A percentile compares a stretch with the other conserved stretches of the same genome.
Evolutionary conservation across 2,888 invertebrate species (phyloP).

Genomic region (Poecilus cupreus): DNA sequence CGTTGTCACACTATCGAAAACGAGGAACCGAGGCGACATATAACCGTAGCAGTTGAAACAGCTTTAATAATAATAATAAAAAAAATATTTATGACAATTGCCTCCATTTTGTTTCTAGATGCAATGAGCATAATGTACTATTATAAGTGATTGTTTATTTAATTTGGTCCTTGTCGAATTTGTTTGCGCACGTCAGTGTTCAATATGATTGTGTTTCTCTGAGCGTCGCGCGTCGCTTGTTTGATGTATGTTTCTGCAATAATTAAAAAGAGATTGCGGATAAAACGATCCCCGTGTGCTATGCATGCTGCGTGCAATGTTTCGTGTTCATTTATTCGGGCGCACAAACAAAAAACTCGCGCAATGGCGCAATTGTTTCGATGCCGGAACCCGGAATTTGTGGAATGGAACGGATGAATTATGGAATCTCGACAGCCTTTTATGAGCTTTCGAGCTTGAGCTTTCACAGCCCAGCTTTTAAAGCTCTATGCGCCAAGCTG

Average conservation of each 20-base stretch:
- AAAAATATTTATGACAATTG: too few species aligned
- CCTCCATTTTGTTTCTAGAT: too few species aligned
- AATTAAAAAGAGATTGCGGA: slow-evolving; percentile 65
- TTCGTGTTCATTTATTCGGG: slow-evolving; percentile 16
- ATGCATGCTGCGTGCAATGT: too few species aligned
- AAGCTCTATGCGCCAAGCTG: not conserved
- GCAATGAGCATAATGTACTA: too few species aligned
- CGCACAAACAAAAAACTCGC: slow-evolving; percentile 1
- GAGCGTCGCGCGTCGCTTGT: slow-evolving; percentile 39
- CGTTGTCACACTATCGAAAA: too few species aligned
- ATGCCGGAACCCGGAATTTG: not conserved
- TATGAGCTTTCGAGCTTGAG: not conserved
- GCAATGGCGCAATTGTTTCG: slow-evolving; percentile 31
- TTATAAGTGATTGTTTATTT: too few species aligned
- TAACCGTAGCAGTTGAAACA: too few species aligned
- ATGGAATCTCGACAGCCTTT: slow-evolving; percentile 12
- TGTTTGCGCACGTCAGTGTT: not conserved
- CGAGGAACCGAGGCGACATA: too few species aligned
- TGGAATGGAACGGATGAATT: not conserved
- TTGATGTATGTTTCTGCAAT: slow-evolving; percentile 63
- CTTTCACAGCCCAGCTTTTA: not conserved
- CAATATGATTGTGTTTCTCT: slow-evolving; percentile 30
- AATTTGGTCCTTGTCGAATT: too few species aligned
- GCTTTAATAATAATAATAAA: too few species aligned
- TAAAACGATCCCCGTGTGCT: slow-evolving; percentile 52